Evolutionary conservation across 2,113 vertebrate genomes (phyloP).

Genomic region (Sander vitreus): DNA sequence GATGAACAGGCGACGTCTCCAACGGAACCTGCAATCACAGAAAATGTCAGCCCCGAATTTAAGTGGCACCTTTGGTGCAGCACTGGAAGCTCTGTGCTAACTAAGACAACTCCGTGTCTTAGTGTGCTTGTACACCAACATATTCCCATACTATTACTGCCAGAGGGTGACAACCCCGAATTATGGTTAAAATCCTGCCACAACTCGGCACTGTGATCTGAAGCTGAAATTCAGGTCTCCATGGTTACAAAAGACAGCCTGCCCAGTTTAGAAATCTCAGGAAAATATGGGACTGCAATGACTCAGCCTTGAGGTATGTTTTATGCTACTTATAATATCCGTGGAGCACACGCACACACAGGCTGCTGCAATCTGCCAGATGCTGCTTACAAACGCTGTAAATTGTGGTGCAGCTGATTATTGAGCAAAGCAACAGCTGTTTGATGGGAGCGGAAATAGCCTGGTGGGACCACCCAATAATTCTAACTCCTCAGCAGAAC

Average conservation of each 20-base stretch:
- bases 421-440: constrained; percentile 28
- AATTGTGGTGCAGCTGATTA: constrained; percentile 45
- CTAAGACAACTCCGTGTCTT: no score
- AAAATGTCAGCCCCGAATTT: constrained; percentile 29
- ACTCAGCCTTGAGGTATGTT: constrained; percentile 46
- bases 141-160: constrained; percentile 44
- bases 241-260: constrained; percentile 57
- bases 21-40: constrained; percentile 90
- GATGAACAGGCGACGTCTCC: constrained; percentile 95
- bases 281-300: constrained; percentile 29
- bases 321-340: constrained; percentile 27
- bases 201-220: constrained; percentile 23
- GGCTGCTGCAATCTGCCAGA: constrained; percentile 11
- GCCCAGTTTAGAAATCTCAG: constrained; percentile 26
- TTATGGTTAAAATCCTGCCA: constrained; percentile 61
- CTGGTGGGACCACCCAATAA: constrained; percentile 36
- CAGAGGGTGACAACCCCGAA: constrained; percentile 58
- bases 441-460: constrained; percentile 34
- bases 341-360: constrained; percentile 12
- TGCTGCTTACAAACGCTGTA: background rate
- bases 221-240: constrained; percentile 43
- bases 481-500: background rate
- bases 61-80: constrained; percentile 48
- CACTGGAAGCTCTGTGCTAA: constrained; percentile 37
- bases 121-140: constrained; percentile 20